Conservation (phyloP, 2,797 vertebrate species). For the Acipenser oxyrinchus region DNA sequence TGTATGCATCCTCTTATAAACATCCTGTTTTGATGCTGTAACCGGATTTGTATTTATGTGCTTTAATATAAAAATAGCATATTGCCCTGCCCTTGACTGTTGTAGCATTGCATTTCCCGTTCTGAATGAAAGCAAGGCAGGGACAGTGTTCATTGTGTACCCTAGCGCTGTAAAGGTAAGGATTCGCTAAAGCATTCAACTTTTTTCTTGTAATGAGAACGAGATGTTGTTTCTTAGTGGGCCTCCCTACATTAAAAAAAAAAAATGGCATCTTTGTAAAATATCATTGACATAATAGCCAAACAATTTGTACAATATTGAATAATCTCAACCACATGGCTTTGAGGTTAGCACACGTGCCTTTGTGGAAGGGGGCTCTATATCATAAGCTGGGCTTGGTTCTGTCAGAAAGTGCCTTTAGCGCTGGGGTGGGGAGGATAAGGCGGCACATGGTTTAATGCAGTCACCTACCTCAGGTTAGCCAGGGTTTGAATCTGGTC, state of each 20-base stretch:
- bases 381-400: too few species aligned
- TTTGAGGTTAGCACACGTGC: slow-evolving; percentile 7
- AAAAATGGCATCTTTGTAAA: slow-evolving; percentile 20
- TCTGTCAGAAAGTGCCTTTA: too few species aligned
- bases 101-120: too few species aligned
- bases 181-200: too few species aligned
- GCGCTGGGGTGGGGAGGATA: too few species aligned
- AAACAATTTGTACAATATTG: slow-evolving; percentile 13
- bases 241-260: slow-evolving; percentile 3
- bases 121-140: too few species aligned
- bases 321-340: slow-evolving; percentile 23
- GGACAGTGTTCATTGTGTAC: too few species aligned
- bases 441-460: too few species aligned
- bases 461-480: too few species aligned
- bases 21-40: neutral
- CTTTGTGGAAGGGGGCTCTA: slow-evolving; percentile 12
- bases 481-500: too few species aligned
- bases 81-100: neutral
- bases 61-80: neutral
- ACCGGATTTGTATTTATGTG: neutral
- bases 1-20: neutral
- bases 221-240: neutral
- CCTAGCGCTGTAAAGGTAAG: too few species aligned
- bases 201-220: neutral
- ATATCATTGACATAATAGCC: slow-evolving; percentile 11